Conservation (phyloP, 2,888 invertebrate genomes). For the Suillia variegata region DNA sequence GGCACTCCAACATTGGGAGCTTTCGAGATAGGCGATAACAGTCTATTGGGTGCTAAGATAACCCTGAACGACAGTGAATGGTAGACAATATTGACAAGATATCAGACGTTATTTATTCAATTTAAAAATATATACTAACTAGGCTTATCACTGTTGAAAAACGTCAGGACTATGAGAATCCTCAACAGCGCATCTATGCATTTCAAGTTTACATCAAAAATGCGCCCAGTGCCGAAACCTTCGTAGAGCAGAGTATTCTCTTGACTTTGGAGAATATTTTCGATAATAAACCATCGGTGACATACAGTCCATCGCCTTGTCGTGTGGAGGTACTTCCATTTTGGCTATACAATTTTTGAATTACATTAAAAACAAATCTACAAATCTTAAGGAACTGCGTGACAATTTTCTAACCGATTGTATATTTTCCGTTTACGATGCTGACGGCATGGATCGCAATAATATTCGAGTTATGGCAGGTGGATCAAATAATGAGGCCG, state of each 20-base stretch:
- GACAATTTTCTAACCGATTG: slow-evolving; percentile 36
- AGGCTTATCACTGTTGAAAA: slow-evolving; percentile 46
- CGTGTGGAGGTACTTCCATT: slow-evolving; percentile 58
- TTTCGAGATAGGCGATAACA: slow-evolving; percentile 36
- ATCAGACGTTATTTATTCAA: neutral
- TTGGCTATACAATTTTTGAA: no score
- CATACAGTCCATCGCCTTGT: slow-evolving; percentile 63
- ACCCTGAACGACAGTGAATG: slow-evolving; percentile 27
- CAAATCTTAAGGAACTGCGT: slow-evolving; percentile 54
- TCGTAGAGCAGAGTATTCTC: slow-evolving; percentile 39
- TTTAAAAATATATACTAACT: neutral
- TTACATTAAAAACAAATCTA: neutral
- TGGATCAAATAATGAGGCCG: slow-evolving; percentile 55
- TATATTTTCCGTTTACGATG: slow-evolving; percentile 48
- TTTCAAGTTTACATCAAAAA: slow-evolving; percentile 55
- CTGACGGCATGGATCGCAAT: slow-evolving; percentile 50
- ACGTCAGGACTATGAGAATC: slow-evolving; percentile 66
- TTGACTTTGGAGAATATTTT: slow-evolving; percentile 59
- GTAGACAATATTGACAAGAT: slow-evolving; percentile 15
- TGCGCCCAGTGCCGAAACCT: neutral
- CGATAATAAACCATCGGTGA: slow-evolving; percentile 65
- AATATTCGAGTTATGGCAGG: slow-evolving; percentile 62
- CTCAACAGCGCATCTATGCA: slow-evolving; percentile 61
- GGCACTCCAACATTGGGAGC: slow-evolving; percentile 31
- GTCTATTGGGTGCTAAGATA: slow-evolving; percentile 32